A percentile compares a stretch with the other conserved stretches of the same genome.
Conservation (phyloP, 2,113 vertebrate species). For the Ptyas mucosa region DNA sequence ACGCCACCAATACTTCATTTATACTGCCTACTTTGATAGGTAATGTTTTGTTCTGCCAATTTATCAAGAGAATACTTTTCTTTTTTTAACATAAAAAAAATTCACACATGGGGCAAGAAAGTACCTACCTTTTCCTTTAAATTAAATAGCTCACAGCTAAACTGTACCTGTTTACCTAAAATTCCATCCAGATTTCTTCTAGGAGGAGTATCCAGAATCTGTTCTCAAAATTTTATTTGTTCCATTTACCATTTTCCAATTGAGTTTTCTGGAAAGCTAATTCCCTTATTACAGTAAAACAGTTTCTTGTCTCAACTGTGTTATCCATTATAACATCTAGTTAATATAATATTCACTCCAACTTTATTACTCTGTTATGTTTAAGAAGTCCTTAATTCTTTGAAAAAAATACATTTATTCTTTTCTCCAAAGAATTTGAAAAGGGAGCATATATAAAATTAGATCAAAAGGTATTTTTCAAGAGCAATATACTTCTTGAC, state of each 20-base stretch:
- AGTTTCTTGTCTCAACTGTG: no score
- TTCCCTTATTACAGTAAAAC: background rate
- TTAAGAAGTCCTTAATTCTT: background rate
- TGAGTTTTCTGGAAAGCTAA: background rate
- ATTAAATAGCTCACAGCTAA: background rate
- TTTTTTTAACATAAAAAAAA: background rate
- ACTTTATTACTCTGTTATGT: background rate
- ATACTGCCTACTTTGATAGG: background rate
- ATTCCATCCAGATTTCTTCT: background rate
- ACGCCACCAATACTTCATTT: background rate
- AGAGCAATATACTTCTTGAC: background rate
- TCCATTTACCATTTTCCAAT: background rate
- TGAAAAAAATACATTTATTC: background rate
- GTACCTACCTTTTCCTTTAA: background rate
- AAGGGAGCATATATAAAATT: background rate
- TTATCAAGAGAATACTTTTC: background rate
- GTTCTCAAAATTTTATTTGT: background rate
- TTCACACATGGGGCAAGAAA: background rate
- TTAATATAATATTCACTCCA: background rate
- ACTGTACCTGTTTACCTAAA: background rate
- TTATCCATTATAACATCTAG: background rate
- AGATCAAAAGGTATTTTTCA: background rate
- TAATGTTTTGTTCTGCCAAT: background rate
- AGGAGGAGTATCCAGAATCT: background rate
- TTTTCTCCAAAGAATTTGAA: background rate